A percentile compares a stretch with the other conserved stretches of the same genome.
phyloP scores from a whole-genome alignment of 2,113 vertebrate genomes.

The Neodontobutis hainanensis region DNA sequence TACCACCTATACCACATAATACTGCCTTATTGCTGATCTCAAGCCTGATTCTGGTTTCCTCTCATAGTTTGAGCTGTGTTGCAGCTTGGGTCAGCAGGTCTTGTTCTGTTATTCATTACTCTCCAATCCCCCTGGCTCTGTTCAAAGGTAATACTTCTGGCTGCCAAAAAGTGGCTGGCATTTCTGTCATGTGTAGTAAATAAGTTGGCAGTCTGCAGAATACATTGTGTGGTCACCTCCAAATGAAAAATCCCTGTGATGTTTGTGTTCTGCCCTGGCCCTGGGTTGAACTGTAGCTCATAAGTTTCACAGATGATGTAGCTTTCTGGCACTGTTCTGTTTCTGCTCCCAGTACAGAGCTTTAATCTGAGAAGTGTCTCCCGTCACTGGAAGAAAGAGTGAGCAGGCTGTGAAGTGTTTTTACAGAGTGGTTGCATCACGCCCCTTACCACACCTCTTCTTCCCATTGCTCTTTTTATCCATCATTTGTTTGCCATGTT shows the following conservation, averaged over 20 bases:
- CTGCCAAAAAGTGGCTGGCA: conserved; percentile 73
- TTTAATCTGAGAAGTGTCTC: conserved; percentile 66
- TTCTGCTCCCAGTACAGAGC: conserved; percentile 62
- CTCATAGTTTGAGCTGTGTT: conserved; percentile 58
- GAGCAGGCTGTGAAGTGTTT: conserved; percentile 57
- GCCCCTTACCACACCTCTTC: conserved; percentile 13
- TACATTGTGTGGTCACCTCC: conserved; percentile 69
- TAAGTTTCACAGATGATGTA: conserved; percentile 81
- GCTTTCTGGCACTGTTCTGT: conserved; percentile 75
- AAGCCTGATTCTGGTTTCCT: conserved; percentile 30
- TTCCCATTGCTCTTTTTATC: conserved; percentile 60
- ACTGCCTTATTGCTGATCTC: conserved; percentile 54
- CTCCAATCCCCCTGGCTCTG: conserved; percentile 69
- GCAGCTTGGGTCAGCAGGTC: conserved; percentile 68
- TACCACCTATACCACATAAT: not conserved
- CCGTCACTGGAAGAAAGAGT: conserved; percentile 50
- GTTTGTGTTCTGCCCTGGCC: conserved; percentile 79
- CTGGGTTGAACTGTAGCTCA: conserved; percentile 76
- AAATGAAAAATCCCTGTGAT: conserved; percentile 79
- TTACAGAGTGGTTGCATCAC: conserved; percentile 38
- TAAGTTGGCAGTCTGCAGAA: conserved; percentile 71
- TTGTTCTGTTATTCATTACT: conserved; percentile 67
- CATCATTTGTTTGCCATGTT: conserved; percentile 74
- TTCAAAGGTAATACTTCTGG: conserved; percentile 72
- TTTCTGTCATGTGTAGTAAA: conserved; percentile 80